Conservation (phyloP, 2,888 invertebrate genomes). For the Lumbricus terrestris region DNA sequence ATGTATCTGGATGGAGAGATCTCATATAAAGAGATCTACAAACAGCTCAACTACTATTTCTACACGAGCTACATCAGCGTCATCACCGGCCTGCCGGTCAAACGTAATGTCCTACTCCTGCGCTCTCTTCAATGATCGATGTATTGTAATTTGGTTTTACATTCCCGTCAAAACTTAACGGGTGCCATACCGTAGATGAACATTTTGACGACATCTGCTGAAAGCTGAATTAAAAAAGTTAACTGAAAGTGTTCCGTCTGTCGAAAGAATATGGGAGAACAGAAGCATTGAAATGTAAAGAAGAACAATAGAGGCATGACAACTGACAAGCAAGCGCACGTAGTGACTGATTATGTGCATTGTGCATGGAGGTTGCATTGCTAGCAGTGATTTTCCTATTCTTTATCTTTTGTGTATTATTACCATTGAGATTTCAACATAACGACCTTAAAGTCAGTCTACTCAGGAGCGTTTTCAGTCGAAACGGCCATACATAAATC, state of each 20-base stretch:
- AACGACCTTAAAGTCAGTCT: too few relatives aligned
- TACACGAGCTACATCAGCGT: constrained; percentile 25
- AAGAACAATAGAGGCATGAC: background rate
- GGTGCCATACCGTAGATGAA: background rate
- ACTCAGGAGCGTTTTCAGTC: too few relatives aligned
- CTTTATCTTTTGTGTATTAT: background rate
- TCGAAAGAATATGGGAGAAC: background rate
- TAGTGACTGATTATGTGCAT: too few relatives aligned
- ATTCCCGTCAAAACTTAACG: background rate
- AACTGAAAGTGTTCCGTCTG: background rate
- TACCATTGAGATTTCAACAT: too few relatives aligned
- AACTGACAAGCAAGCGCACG: too few relatives aligned
- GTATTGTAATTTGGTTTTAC: background rate
- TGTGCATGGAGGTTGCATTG: background rate
- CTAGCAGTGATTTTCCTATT: background rate
- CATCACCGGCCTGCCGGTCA: background rate
- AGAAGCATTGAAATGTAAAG: background rate
- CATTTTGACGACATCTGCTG: too few relatives aligned
- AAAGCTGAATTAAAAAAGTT: background rate
- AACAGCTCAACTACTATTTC: constrained; percentile 26
- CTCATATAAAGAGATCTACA: background rate
- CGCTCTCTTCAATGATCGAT: background rate
- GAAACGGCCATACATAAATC: too few relatives aligned
- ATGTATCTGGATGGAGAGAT: constrained; percentile 13
- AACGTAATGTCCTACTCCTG: background rate